Base-by-base conservation (phyloP, 2,888 invertebrate genomes). In the Toxonevra muliebris region DNA sequence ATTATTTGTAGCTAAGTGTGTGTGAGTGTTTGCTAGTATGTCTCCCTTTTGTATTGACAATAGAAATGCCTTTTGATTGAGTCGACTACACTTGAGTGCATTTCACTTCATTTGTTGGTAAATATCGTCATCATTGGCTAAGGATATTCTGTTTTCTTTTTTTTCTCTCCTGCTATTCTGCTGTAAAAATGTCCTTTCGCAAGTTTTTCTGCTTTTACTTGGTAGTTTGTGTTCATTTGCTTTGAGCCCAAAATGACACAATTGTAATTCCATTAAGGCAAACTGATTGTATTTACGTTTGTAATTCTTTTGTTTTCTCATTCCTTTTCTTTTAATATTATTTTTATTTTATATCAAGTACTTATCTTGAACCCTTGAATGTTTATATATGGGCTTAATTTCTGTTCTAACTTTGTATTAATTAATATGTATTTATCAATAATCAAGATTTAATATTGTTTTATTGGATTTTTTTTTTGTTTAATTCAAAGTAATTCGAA, bases 241-340 rank as follows among this genome's bases (percentile, higher is more conserved):
- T 48, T 2, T 7, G 8, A 48, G 13, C 15, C 50, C 50, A 65
- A 65, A 53, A 55, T 59, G 20, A 15, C 52, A 65, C 59, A 42
- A 59, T 65, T 59, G 65, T 42, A 53, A 59, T 65, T 58, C 65
- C 65, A 65, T 65, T 59, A 59, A 65, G 65, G 42, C 20, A 15
- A 41, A 59, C 58, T 48, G 65, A 41, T 59, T 65, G 59, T 43
- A 53, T 65, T 65, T 59, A 52, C 59, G 15, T 64, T 64, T 48
- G 57, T 41, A 57, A 57, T 41, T 64, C 41, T 50, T 64, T 64
- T 41, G 59, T 41, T 58, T 30, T 30, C 30, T 30, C 30, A 30
- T 30, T 30, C 30, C 30, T 30, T 30, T 30, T 30, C 7, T 30
- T 30, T 7, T 7, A 30, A 30, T 30, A 30, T 4, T 30, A 30